Conservation (phyloP, 64 coral and sea anemone species). For the Porites australiensis region DNA sequence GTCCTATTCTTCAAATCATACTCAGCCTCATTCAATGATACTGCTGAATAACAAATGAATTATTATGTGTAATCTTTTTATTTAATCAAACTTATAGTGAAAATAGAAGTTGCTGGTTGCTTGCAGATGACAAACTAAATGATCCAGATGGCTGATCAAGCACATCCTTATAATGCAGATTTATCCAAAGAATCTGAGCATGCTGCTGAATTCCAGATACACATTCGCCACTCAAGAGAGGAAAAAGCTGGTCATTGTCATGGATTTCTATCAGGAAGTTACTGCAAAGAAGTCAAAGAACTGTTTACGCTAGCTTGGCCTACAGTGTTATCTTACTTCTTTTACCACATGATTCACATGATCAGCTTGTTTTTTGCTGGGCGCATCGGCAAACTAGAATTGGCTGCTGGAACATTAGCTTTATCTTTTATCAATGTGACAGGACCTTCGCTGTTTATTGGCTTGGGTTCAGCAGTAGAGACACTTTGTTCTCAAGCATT, state of each 20-base stretch:
- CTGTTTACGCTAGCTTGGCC: slow-evolving; percentile 66
- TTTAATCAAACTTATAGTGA: no score
- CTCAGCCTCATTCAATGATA: no score
- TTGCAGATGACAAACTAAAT: no score
- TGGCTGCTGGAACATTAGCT: slow-evolving; percentile 66
- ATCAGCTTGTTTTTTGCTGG: slow-evolving; percentile 78
- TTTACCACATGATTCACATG: slow-evolving; percentile 42
- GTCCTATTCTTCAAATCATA: no score
- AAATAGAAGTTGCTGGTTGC: no score
- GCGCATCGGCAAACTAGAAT: slow-evolving; percentile 72
- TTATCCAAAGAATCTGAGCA: neutral
- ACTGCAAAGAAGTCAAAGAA: slow-evolving; percentile 48
- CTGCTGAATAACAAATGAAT: no score
- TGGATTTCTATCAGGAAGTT: slow-evolving; percentile 35
- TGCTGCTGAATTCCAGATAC: neutral
- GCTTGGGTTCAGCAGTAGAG: slow-evolving; percentile 75
- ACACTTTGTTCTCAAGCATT: slow-evolving; percentile 86
- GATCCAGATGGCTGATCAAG: neutral
- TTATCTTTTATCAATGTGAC: slow-evolving; percentile 70
- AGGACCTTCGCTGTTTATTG: slow-evolving; percentile 65
- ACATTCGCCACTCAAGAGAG: neutral
- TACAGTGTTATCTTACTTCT: slow-evolving; percentile 43
- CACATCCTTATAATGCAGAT: neutral
- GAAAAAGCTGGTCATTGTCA: neutral
- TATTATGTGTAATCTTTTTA: no score